Evolutionary conservation across 2,113 vertebrate species (phyloP).

Genomic region (Sebastes fasciatus): DNA sequence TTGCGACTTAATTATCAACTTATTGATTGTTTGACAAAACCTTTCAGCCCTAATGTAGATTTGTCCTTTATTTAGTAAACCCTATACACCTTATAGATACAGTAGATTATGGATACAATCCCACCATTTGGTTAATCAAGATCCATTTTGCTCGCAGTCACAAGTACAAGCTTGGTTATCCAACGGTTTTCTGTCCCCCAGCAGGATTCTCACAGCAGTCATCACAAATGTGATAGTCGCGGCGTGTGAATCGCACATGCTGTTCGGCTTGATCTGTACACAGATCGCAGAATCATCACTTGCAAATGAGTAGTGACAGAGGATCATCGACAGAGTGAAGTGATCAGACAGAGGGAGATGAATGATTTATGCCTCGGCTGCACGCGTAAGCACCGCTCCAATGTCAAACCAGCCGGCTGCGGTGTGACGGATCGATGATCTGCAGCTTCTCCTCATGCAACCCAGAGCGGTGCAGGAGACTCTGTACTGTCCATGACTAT

Average conservation of each 20-base stretch:
- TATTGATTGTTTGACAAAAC: background rate
- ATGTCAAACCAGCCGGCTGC: constrained; percentile 44
- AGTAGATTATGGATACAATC: background rate
- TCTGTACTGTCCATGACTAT: background rate
- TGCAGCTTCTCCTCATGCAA: constrained; percentile 19
- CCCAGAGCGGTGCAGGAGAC: background rate
- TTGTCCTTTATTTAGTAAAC: background rate
- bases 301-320: constrained; percentile 59
- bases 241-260: constrained; percentile 29
- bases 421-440: constrained; percentile 56
- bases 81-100: background rate
- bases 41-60: background rate
- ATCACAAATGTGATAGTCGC: constrained; percentile 2
- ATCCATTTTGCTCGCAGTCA: background rate
- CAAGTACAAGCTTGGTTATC: background rate
- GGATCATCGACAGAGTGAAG: constrained; percentile 57
- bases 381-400: constrained; percentile 30
- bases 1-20: background rate
- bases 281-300: constrained; percentile 49
- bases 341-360: constrained; percentile 63
- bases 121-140: background rate
- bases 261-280: constrained; percentile 20
- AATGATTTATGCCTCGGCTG: constrained; percentile 58
- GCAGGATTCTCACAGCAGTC: constrained; percentile 34
- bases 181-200: constrained; percentile 9